Evolutionary conservation across 2,888 invertebrate species (phyloP), one percentile per base, ranked within the genome.

Genomic region (Hemistola chrysoprasaria): DNA sequence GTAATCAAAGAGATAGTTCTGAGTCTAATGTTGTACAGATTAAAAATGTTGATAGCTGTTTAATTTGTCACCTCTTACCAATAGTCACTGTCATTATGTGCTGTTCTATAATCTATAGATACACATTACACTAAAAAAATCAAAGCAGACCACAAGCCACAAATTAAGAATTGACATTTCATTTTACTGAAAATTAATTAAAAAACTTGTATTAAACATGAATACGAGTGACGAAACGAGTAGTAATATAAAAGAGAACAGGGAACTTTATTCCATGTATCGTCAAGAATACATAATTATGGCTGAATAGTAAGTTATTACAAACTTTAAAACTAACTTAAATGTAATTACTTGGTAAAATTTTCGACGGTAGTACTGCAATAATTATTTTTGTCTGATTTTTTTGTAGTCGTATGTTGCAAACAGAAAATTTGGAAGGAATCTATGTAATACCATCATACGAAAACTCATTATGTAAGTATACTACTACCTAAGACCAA

Each of bases 361-460:
- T n/a, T n/a, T n/a, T n/a, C n/a, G n/a, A n/a, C n/a, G n/a, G n/a
- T n/a, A n/a, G n/a, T 20, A 2, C 8, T 8, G 10, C 11, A 10
- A 10, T 10, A 32, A 22, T 23, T 11, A 11, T 5, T 38, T 26
- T 9, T 22, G 1, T 26, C 9, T 8, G 4, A 31, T 46, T 54
- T 59, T 48, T 47, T 92, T 92, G 53, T 74, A 97, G 96, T 76
- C 94, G 96, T 77, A 94, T 95, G 92, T 81, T 97, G 53, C 93
- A 94, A 70, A 94, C 93, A 34, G 96, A 97, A 82, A 94, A 95
- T 73, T 84, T 97, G 55, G 93, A 94, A 63, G 97, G 98, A 32
- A 92, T 98, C 43, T 98, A 98, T 85, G 95, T 97, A 8, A 96
- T 98, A 78, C 98, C 98, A 40, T 97, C 98, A 29, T 93, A 93